These are phyloP conservation scores for Metellina segmentata DNA, from an alignment of 2,888 invertebrate species.

Conservation along the genomic window DNA sequence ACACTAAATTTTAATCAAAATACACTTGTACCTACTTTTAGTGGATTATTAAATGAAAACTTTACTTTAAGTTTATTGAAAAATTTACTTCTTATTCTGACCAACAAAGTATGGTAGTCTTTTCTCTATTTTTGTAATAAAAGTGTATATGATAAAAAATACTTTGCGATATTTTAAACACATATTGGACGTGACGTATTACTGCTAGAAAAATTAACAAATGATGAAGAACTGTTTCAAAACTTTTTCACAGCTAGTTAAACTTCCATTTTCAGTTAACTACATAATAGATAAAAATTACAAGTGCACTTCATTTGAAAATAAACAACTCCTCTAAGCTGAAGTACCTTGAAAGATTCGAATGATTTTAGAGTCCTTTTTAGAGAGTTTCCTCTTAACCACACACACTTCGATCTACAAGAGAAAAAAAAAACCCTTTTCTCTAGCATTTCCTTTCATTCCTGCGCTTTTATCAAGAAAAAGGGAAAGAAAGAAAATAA, in stretches of 20 bases:
- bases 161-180: too few species aligned
- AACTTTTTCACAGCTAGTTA: not conserved
- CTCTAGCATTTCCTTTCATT: not conserved
- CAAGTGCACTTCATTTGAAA: not conserved
- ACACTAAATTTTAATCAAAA: too few species aligned
- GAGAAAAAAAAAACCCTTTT: not conserved
- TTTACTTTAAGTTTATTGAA: too few species aligned
- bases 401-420: not conserved
- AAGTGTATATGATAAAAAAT: too few species aligned
- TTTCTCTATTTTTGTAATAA: too few species aligned
- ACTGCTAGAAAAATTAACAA: not conserved
- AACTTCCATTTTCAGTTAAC: not conserved
- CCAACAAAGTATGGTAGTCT: too few species aligned
- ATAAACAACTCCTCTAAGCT: conserved; percentile 14
- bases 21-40: too few species aligned
- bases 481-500: conserved; percentile 10
- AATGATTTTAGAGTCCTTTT: conserved; percentile 22
- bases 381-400: not conserved
- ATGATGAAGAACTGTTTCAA: not conserved
- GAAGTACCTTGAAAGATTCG: not conserved
- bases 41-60: too few species aligned
- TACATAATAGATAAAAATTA: not conserved
- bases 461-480: conserved; percentile 13
- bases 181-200: too few species aligned
- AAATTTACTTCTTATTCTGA: too few species aligned